Base-by-base conservation (phyloP, 2,888 invertebrate genomes). In the Yponomeuta sedellus region DNA sequence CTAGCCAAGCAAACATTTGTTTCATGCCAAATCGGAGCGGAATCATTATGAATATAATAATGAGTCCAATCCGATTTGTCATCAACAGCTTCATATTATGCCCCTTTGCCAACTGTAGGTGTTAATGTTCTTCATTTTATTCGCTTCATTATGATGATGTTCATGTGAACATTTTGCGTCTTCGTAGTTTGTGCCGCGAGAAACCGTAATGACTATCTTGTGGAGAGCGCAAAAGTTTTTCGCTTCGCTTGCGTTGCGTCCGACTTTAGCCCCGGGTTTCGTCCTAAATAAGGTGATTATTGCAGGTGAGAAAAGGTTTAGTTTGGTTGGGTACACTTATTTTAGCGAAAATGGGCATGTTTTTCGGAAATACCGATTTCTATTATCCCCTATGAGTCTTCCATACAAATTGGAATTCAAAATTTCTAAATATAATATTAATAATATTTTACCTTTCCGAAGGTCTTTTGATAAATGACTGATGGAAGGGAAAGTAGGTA, bases 271-370 rank as follows among this genome's bases (percentile, higher is more conserved):
- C 73, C 69, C 69, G 74, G 74, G 77, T 77, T 85, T 81, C 80
- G 80, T 83, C 44, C 82, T 80, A 80, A 82, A 83, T 82, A 82
- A 81, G 80, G 79, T 78, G 76, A 76, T 81, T 83, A 80, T 80
- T 81, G 78, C 75, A 71, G 72, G 73, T 73, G 73, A 70, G 72
- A 72, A 71, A 68, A 16, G 28, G 44, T 52, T 52, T 52, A 52
- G 16, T 52, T 52, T 12, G 44, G 44, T 52, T 16, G 44, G 44
- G 16, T 16, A 52, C 3, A 52, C 44, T 12, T 52, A 16, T 52
- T 52, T 52, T 52, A 8, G 44, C 1, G 44, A 52, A 52, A 52
- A 16, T 12, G 4, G 10, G 44, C 16, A 12, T 44, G 44, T 52
- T 52, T 52, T 52, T 16, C 12, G 16, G 16, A 16, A 52, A 52